Conservation (phyloP, 2,888 invertebrate species). For the Ophioninae sp. region DNA sequence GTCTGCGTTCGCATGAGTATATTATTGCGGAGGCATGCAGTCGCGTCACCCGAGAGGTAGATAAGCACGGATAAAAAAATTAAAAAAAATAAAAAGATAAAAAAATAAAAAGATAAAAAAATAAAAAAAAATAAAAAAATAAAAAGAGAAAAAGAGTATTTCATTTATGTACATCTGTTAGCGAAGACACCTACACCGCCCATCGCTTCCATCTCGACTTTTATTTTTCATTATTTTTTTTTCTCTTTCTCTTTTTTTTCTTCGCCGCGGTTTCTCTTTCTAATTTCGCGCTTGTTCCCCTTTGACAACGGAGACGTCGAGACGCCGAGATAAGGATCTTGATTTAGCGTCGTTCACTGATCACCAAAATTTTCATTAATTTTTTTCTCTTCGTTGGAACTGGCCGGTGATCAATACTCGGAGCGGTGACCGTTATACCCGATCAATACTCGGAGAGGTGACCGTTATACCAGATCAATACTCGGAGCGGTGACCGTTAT, state of each 20-base stretch:
- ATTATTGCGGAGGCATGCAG: conserved; percentile 18
- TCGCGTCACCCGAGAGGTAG: not conserved
- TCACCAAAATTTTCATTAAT: too few relatives aligned
- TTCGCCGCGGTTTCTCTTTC: not conserved
- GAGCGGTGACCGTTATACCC: too few relatives aligned
- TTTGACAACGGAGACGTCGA: conserved; percentile 47
- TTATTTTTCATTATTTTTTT: conserved; percentile 20
- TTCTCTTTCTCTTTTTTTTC: not conserved
- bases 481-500: too few relatives aligned
- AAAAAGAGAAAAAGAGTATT: not conserved
- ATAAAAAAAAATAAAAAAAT: not conserved
- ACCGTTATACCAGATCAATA: too few relatives aligned
- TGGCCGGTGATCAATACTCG: too few relatives aligned
- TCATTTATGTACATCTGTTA: conserved; percentile 23
- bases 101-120: not conserved
- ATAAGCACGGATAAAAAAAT: not conserved
- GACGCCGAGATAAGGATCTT: conserved; percentile 59
- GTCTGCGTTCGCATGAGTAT: conserved; percentile 16
- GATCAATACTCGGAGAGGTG: too few relatives aligned
- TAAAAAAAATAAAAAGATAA: not conserved
- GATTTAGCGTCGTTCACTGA: conserved; percentile 53
- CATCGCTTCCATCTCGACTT: conserved; percentile 23
- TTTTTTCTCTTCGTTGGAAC: too few relatives aligned
- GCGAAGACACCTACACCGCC: conserved; percentile 51
- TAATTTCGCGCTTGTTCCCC: conserved; percentile 25